These are phyloP conservation scores for Diphyllodes magnificus DNA, from an alignment of 2,113 vertebrate genomes.

Conservation along the genomic window DNA sequence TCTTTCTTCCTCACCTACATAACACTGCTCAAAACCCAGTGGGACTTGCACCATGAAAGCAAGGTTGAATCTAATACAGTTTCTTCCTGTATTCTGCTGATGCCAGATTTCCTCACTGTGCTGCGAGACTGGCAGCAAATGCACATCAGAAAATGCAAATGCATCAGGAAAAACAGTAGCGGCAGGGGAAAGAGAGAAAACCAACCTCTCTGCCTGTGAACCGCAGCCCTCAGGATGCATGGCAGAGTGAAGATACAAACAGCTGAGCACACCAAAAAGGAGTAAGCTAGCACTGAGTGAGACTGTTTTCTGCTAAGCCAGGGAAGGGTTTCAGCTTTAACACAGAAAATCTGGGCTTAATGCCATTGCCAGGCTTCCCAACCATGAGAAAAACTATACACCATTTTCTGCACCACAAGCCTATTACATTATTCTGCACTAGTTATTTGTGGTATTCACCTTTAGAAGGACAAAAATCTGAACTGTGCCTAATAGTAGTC, in stretches of 20 bases:
- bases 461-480: neutral
- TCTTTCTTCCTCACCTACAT: neutral
- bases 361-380: neutral
- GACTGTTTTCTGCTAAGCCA: neutral
- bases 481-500: neutral
- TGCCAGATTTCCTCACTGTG: neutral
- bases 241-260: neutral
- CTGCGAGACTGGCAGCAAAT: neutral
- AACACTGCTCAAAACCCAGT: neutral
- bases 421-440: neutral
- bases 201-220: neutral
- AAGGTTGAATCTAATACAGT: neutral
- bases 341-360: neutral
- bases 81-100: neutral
- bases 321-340: neutral
- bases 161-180: neutral
- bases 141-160: neutral
- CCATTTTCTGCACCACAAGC: neutral
- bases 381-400: neutral
- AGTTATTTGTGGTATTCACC: neutral
- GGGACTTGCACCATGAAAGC: conserved; percentile 10
- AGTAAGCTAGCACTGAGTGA: neutral
- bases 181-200: neutral
- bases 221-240: neutral
- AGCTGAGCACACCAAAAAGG: neutral